These are phyloP conservation scores for Gobionotothen gibberifrons DNA, from an alignment of 2,797 vertebrate species.

Conservation along the genomic window DNA sequence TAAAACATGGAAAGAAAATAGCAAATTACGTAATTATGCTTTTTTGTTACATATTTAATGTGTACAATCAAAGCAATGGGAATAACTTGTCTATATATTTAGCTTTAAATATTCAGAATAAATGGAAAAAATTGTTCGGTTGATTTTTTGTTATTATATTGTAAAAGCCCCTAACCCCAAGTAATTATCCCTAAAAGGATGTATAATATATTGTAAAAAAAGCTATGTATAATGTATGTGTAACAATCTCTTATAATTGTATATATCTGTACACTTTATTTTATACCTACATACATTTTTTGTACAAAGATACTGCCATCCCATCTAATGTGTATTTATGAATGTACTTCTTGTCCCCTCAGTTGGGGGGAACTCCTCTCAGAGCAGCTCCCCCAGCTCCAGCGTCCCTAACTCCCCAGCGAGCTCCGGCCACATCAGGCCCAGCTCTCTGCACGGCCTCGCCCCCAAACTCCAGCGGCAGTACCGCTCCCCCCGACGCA, in stretches of 20 bases:
- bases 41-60: neutral
- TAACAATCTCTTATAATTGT: too few relatives aligned
- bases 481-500: constrained; percentile 94
- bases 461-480: constrained; percentile 97
- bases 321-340: neutral
- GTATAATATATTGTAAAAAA: too few relatives aligned
- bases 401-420: constrained; percentile 97
- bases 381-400: constrained; percentile 97
- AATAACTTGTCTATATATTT: neutral
- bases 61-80: neutral
- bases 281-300: too few relatives aligned
- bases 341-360: constrained; percentile 3
- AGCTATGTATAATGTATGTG: too few relatives aligned
- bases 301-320: neutral
- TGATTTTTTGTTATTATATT: neutral
- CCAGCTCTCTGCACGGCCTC: constrained; percentile 94
- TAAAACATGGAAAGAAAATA: neutral
- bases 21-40: neutral
- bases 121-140: neutral
- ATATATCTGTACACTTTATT: too few relatives aligned
- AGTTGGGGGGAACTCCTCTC: constrained; percentile 94
- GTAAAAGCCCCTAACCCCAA: too few relatives aligned
- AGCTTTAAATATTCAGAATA: neutral
- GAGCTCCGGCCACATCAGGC: constrained; percentile 93
- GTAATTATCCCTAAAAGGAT: too few relatives aligned